Base-by-base conservation (phyloP, 2,797 vertebrate genomes). In the Leontopithecus rosalia region DNA sequence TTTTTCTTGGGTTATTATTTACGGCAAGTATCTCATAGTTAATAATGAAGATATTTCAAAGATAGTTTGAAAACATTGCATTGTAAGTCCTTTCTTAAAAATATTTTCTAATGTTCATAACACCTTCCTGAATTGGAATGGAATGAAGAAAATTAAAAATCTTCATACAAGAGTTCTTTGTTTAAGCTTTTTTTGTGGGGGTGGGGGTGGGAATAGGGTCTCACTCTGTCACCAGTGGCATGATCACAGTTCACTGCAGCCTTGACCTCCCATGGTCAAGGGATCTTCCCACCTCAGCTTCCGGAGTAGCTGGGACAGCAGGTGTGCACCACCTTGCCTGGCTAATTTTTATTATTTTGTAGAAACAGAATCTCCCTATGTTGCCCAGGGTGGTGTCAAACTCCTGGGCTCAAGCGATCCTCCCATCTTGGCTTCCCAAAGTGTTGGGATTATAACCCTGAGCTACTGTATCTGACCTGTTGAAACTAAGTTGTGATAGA, bases 1-100 rank as follows among this genome's bases (percentile, higher is more conserved):
- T 64, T 89, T 70, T 88, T 82, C 73, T 55, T 84, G 43, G 39
- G 22, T 80, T 96, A 41, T 82, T 94, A 64, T 91, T 97, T 96
- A 81, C 33, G 79, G 58, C 67, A 67, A 70, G 76, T 90, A 26
- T 39, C 43, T 72, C n/a, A 24, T 72, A 73, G 58, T 81, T 82
- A 87, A 77, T 77, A 83, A 73, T 90, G 36, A 96, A 58, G 33
- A 14, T 85, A 75, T 4, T 57, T 75, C 22, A 73, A 82, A 81
- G 43, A 72, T 57, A 79, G 83, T 52, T 95, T 83, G 36, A 92
- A 81, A 24, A 82, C 22, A 58, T 80, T 90, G 57, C 70, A 96
- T 22, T 76, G 5, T 73, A 52, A 61, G 4, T 73, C 52, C 73
- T 88, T 94, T 72, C 17, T 88, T 93, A 82, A 81, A 92, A 90